A percentile compares a stretch with the other conserved stretches of the same genome.
These are phyloP conservation scores for Pteropus rufus DNA, from an alignment of 2,797 vertebrate species.

Conservation along the genomic window DNA sequence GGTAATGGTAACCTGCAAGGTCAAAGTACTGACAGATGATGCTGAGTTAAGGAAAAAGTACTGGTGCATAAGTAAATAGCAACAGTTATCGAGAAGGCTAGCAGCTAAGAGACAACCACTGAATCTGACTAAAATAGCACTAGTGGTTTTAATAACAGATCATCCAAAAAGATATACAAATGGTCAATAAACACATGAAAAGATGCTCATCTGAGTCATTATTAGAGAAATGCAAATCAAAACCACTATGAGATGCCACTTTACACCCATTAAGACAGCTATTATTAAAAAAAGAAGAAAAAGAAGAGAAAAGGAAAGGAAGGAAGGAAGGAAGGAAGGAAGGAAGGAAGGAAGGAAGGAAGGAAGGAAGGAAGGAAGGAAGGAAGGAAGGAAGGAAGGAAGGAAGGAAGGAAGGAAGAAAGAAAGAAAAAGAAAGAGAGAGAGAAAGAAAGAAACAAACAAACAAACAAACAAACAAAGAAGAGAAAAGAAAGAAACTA, in stretches of 20 bases:
- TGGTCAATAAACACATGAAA: not conserved
- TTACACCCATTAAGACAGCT: not conserved
- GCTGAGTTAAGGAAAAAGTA: not conserved
- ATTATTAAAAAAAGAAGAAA: not conserved
- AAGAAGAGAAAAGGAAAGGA: too few species aligned
- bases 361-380: too few species aligned
- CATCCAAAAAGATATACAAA: not conserved
- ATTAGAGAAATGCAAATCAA: not conserved
- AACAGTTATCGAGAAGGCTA: not conserved
- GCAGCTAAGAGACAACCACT: not conserved
- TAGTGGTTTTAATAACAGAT: not conserved
- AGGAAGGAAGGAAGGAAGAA: too few species aligned
- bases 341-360: accelerated
- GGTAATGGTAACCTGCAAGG: not conserved
- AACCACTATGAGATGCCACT: not conserved
- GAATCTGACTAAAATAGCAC: not conserved
- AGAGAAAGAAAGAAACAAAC: not conserved
- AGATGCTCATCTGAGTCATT: not conserved
- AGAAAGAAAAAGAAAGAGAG: accelerated
- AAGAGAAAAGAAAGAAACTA: too few species aligned
- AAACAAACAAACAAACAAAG: not conserved
- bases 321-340: accelerated
- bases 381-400: accelerated
- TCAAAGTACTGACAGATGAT: not conserved
- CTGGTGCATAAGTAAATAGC: not conserved